These are phyloP conservation scores for Tenthredo livida DNA, from an alignment of 2,888 invertebrate genomes.

Conservation along the genomic window DNA sequence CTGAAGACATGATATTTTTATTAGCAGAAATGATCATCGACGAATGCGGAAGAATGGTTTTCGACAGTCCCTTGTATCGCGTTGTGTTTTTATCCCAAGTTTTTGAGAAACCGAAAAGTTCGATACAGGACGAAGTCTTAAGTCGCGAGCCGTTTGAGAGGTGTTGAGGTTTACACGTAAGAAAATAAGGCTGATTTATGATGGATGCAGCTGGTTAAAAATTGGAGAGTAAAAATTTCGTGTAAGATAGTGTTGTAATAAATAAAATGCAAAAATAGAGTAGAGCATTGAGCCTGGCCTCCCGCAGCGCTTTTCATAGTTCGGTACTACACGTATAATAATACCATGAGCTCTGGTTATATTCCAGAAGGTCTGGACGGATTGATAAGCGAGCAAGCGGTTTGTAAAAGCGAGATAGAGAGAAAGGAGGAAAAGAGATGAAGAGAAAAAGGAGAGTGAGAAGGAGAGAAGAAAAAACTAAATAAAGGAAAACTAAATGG, in stretches of 20 bases:
- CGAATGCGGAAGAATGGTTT: too few relatives aligned
- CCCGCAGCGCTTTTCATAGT: conserved; percentile 7
- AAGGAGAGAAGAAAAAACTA: not conserved
- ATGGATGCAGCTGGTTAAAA: not conserved
- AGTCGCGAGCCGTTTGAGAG: not conserved
- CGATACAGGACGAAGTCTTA: not conserved
- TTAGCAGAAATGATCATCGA: too few relatives aligned
- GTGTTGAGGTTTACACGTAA: too few relatives aligned
- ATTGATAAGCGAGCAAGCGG: conserved; percentile 33
- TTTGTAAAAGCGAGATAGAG: not conserved
- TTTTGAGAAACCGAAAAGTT: not conserved
- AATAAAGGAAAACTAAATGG: not conserved
- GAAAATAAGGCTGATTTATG: not conserved
- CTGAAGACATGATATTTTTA: not conserved
- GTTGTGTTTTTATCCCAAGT: not conserved
- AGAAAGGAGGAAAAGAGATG: not conserved
- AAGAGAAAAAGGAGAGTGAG: not conserved
- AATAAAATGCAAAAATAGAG: not conserved
- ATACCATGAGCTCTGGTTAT: conserved; percentile 23
- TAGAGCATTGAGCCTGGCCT: not conserved
- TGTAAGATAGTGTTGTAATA: not conserved
- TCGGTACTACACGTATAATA: not conserved
- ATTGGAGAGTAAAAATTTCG: not conserved
- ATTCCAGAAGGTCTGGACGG: conserved; percentile 32
- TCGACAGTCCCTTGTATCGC: too few relatives aligned